Conservation (phyloP, 2,113 vertebrate species). For the Thryonomys swinderianus region DNA sequence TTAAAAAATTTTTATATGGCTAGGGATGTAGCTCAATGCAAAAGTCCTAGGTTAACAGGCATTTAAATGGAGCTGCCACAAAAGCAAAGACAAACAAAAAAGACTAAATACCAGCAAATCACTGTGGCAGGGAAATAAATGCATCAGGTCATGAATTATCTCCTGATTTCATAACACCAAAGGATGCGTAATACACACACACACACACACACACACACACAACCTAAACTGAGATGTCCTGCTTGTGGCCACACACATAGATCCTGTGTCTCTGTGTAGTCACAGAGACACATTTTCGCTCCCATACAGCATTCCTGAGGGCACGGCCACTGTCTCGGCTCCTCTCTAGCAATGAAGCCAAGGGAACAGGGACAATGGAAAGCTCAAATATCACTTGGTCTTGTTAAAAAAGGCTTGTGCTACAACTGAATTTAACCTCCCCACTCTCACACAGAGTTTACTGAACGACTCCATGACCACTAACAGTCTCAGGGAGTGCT, state of each 20-base stretch:
- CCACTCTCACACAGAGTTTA: background rate
- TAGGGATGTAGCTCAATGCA: background rate
- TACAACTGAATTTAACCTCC: background rate
- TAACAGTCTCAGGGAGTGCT: slow-evolving; percentile 5
- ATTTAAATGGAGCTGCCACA: background rate
- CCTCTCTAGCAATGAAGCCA: slow-evolving; percentile 39
- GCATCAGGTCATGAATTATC: background rate
- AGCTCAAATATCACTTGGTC: slow-evolving; percentile 15
- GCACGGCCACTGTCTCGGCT: background rate
- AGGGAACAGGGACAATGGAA: background rate
- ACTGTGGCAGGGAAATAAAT: slow-evolving; percentile 39
- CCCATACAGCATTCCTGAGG: background rate
- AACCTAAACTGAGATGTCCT: background rate
- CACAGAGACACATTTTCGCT: background rate
- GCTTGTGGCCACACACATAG: background rate
- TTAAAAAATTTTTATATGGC: background rate
- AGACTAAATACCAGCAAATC: background rate
- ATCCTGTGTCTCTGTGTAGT: background rate
- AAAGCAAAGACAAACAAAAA: background rate
- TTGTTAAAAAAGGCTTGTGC: background rate
- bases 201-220: background rate
- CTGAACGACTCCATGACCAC: background rate
- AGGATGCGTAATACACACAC: background rate
- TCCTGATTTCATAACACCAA: slow-evolving; percentile 7
- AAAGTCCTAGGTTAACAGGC: background rate